phyloP scores from a whole-genome alignment of 2,797 vertebrate species.

The Myripristis jacobus region DNA sequence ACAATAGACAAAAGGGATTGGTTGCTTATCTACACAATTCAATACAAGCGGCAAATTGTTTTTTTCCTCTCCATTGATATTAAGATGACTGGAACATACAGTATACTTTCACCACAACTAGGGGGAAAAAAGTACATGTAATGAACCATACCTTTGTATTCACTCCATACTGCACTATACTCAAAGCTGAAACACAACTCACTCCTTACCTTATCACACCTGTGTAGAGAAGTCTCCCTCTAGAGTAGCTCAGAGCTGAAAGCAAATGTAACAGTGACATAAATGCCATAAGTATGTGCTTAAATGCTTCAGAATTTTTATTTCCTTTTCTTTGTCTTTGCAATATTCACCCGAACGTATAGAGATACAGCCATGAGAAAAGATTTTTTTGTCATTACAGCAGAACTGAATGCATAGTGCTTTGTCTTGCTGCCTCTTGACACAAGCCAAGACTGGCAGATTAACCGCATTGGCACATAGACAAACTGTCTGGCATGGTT shows the following conservation, averaged over 20 bases:
- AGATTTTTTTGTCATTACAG: background rate
- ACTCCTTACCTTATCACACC: too few relatives aligned
- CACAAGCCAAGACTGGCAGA: background rate
- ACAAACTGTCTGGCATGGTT: background rate
- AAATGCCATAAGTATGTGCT: too few relatives aligned
- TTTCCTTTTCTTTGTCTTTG: background rate
- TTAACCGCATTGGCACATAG: too few relatives aligned
- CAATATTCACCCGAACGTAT: background rate
- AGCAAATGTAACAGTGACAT: too few relatives aligned
- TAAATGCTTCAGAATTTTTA: background rate
- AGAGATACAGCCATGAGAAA: background rate
- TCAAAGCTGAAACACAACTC: too few relatives aligned
- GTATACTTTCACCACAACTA: background rate
- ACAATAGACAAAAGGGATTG: too few relatives aligned
- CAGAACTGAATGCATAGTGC: background rate
- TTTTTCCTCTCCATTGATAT: background rate
- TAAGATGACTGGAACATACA: background rate
- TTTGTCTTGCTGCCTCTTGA: conserved; percentile 11
- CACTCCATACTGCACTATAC: background rate
- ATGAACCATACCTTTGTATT: too few relatives aligned
- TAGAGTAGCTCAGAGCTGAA: too few relatives aligned
- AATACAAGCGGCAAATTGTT: too few relatives aligned
- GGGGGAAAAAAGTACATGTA: too few relatives aligned
- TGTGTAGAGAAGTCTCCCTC: too few relatives aligned
- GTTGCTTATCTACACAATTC: background rate